A percentile compares a stretch with the other conserved stretches of the same genome.
Conservation (phyloP, 2,888 invertebrate species). For the Zhuqinia jingwanae region DNA sequence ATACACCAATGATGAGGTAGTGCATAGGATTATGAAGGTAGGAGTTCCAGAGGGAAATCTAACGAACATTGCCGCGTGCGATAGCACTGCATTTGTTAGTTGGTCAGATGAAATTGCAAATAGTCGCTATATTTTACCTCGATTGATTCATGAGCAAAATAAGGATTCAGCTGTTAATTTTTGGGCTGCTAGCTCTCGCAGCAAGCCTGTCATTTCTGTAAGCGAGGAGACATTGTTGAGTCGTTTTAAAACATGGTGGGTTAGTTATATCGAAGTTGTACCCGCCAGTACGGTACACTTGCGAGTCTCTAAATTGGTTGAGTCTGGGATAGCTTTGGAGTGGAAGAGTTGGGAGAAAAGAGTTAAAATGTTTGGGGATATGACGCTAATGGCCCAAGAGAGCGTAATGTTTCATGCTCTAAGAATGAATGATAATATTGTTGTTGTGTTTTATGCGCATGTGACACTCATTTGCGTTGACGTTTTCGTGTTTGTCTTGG, state of each 20-base stretch:
- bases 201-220: background rate
- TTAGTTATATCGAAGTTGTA: constrained; percentile 9
- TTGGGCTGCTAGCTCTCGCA: background rate
- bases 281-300: background rate
- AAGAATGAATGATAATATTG: constrained; percentile 33
- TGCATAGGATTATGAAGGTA: background rate
- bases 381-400: background rate
- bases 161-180: background rate
- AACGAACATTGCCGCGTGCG: background rate
- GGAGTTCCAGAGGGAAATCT: constrained; percentile 30
- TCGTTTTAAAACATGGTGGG: background rate
- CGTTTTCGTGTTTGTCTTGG: too few relatives aligned
- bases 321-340: constrained; percentile 27
- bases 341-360: constrained; percentile 39
- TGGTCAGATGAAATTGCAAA: background rate
- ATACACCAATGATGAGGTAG: background rate
- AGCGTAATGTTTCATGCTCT: background rate
- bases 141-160: background rate
- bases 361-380: background rate
- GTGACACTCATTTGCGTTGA: too few relatives aligned
- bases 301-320: background rate
- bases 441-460: constrained; percentile 46
- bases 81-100: constrained; percentile 5
- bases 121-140: background rate
- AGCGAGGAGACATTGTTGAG: background rate